Evolutionary conservation across 2,113 vertebrate species (phyloP).

Genomic region (Galbula dea): DNA sequence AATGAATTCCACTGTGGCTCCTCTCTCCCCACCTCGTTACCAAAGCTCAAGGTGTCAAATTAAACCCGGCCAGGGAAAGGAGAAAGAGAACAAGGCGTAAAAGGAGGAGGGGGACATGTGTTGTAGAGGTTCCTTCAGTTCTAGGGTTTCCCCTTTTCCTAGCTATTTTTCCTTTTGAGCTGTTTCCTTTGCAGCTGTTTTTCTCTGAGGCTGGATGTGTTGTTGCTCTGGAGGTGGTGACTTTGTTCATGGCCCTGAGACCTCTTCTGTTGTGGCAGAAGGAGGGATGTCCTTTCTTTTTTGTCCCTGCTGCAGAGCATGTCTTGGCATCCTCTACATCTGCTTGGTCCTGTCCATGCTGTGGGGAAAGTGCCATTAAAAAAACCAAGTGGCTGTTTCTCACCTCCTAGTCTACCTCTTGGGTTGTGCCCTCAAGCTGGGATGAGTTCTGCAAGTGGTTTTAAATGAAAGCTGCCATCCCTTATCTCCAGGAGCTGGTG

Average conservation of each 20-base stretch:
- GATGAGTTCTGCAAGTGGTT: neutral
- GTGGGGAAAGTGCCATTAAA: neutral
- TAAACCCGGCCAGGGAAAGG: conserved; percentile 84
- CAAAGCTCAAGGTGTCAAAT: conserved; percentile 98
- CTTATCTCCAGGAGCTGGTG: neutral
- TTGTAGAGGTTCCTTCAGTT: neutral
- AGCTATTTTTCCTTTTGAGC: neutral
- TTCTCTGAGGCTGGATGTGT: neutral
- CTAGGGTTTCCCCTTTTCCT: neutral
- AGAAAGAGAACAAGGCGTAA: conserved; percentile 34
- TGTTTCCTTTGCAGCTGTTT: neutral
- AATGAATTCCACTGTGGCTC: conserved; percentile 97
- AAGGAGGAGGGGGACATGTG: neutral
- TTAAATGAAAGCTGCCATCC: neutral
- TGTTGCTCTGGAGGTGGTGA: neutral
- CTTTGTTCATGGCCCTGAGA: neutral
- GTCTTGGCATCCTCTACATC: neutral
- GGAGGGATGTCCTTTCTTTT: neutral
- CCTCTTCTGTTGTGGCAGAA: neutral
- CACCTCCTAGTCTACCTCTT: neutral
- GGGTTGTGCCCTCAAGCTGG: neutral
- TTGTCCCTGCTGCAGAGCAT: neutral
- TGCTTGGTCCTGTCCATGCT: neutral
- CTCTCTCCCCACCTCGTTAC: conserved; percentile 85
- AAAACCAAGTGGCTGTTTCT: neutral